Evolutionary conservation across 1,140 invertebrate species (phyloP).

Genomic region (Penaeus indicus): DNA sequence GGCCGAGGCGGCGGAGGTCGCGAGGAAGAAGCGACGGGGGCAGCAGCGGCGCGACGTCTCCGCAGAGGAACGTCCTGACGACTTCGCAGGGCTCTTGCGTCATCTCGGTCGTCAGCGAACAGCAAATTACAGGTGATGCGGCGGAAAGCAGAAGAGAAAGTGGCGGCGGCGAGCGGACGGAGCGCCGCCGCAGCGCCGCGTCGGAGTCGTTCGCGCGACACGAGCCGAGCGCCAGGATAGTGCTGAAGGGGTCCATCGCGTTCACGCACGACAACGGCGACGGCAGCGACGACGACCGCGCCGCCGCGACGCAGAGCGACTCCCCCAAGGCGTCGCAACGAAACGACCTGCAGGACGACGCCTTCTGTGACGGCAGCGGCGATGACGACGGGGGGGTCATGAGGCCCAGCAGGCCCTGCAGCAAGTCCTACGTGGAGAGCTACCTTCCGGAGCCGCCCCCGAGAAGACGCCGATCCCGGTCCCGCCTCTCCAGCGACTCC

Average conservation of each 20-base stretch:
- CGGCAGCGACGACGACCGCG: neutral
- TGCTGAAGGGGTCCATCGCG: slow-evolving; percentile 51
- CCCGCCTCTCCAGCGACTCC: slow-evolving; percentile 43
- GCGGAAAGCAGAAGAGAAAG: slow-evolving; percentile 22
- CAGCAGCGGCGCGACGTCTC: neutral
- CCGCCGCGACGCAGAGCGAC: too few relatives aligned
- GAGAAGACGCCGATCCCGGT: slow-evolving; percentile 33
- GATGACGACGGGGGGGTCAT: neutral
- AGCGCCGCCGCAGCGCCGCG: too few relatives aligned
- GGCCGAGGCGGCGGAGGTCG: neutral
- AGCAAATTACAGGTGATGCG: neutral
- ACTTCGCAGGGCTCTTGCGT: slow-evolving; percentile 36
- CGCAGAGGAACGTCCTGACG: too few relatives aligned
- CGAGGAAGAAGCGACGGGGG: neutral
- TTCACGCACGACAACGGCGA: slow-evolving; percentile 46
- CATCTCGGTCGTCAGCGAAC: slow-evolving; percentile 46
- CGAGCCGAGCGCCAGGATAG: slow-evolving; percentile 54
- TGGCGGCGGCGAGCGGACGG: neutral
- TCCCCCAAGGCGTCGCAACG: neutral
- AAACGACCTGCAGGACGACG: neutral
- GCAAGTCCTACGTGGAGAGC: slow-evolving; percentile 42
- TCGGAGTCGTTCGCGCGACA: neutral
- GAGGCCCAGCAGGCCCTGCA: neutral
- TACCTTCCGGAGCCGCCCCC: slow-evolving; percentile 50
- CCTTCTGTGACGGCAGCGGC: neutral